Evolutionary conservation across 1,140 invertebrate genomes (phyloP).

Genomic region (Pachypsylla venusta): DNA sequence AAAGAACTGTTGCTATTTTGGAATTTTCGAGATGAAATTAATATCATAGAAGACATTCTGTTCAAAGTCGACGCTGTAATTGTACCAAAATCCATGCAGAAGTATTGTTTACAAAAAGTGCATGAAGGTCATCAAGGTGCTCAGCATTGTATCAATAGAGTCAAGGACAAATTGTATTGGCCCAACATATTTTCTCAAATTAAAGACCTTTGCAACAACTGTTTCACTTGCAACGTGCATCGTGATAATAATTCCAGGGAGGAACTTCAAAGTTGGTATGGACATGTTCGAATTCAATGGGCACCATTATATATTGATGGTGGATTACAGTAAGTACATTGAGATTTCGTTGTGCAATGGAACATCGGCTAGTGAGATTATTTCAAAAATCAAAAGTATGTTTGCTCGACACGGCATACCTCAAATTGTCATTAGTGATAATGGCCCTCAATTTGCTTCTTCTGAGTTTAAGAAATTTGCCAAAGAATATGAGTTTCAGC

Average conservation of each 20-base stretch:
- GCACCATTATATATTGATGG: constrained; percentile 13
- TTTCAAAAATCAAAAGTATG: constrained; percentile 13
- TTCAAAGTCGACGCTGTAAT: constrained; percentile 24
- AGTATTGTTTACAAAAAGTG: neutral
- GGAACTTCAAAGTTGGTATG: constrained; percentile 8
- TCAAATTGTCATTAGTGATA: constrained; percentile 15
- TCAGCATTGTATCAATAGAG: neutral
- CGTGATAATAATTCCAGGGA: constrained; percentile 19
- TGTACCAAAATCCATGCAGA: neutral
- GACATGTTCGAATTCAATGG: constrained; percentile 6
- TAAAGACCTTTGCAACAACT: constrained; percentile 27
- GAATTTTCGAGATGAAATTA: constrained; percentile 26
- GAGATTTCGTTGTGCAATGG: constrained; percentile 8
- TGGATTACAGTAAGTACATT: constrained; percentile 20
- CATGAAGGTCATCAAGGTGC: neutral
- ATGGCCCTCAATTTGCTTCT: constrained; percentile 16
- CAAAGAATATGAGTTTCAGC: constrained; percentile 15
- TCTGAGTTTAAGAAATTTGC: constrained; percentile 15
- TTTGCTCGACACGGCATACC: constrained; percentile 17
- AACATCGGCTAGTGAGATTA: neutral
- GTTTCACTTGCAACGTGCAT: constrained; percentile 25
- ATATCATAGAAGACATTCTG: constrained; percentile 26
- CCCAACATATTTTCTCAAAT: constrained; percentile 10
- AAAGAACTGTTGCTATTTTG: constrained; percentile 23
- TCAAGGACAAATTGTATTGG: neutral